A percentile compares a stretch with the other conserved stretches of the same genome.
Evolutionary conservation across 2,888 invertebrate species (phyloP).

Genomic region (Allacma fusca): DNA sequence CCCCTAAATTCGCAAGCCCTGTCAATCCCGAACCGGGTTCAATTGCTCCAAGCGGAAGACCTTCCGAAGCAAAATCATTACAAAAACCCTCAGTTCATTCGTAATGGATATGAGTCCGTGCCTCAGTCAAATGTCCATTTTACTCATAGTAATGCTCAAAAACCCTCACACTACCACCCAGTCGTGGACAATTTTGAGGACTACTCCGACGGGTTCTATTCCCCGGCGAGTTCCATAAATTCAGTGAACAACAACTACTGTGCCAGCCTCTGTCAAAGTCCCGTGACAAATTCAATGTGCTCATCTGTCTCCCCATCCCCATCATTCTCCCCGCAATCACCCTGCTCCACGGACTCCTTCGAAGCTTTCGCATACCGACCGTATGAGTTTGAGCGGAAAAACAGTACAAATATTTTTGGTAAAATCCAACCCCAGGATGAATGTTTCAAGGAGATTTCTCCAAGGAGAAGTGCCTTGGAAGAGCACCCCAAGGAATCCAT

Average conservation of each 20-base stretch:
- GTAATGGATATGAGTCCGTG: too few species aligned
- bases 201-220: slow-evolving; percentile 8
- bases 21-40: too few species aligned
- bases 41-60: too few species aligned
- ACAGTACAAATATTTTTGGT: background rate
- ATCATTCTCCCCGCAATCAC: slow-evolving; percentile 14
- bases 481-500: too few species aligned
- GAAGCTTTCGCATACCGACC: background rate
- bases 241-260: slow-evolving; percentile 7
- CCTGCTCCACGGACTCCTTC: background rate
- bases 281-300: slow-evolving; percentile 1
- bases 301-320: slow-evolving; percentile 6
- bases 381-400: background rate
- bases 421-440: background rate
- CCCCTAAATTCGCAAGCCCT: too few species aligned
- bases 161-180: background rate
- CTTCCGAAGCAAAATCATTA: too few species aligned
- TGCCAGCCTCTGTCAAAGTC: slow-evolving; percentile 12
- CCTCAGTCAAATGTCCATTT: background rate
- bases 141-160: background rate
- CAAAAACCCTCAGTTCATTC: too few species aligned
- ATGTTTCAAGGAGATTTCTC: too few species aligned
- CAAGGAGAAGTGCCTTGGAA: too few species aligned
- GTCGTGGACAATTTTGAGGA: slow-evolving; percentile 11
- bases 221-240: slow-evolving; percentile 18